Evolutionary conservation across 2,888 invertebrate genomes (phyloP).

Genomic region (Ctenicera cuprea): DNA sequence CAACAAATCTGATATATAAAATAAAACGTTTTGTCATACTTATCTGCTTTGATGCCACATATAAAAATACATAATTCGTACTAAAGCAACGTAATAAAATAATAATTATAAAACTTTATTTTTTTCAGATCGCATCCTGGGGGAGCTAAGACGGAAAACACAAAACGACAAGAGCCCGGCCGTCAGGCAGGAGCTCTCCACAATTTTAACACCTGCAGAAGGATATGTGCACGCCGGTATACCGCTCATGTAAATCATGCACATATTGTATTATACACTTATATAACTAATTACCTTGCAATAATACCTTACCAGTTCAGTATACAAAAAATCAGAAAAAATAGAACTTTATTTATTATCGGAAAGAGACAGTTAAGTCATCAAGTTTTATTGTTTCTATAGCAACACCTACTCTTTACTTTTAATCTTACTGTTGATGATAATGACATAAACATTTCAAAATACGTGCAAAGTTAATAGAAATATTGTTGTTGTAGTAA

Average conservation of each 20-base stretch:
- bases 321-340: background rate
- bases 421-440: no score
- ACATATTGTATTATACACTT: constrained; percentile 60
- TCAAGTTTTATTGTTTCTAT: no score
- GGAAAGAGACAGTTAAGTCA: no score
- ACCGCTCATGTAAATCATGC: constrained; percentile 70
- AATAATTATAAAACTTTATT: constrained; percentile 3
- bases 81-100: no score
- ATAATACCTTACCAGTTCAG: background rate
- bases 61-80: no score
- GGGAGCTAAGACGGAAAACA: constrained; percentile 44
- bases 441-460: no score
- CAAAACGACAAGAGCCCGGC: constrained; percentile 41
- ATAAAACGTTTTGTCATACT: no score
- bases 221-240: constrained; percentile 72
- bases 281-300: background rate
- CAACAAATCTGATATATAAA: no score
- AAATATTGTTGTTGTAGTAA: no score
- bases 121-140: constrained; percentile 49
- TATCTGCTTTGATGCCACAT: no score
- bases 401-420: no score
- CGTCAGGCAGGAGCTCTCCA: constrained; percentile 42
- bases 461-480: no score
- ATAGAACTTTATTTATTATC: background rate
- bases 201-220: constrained; percentile 56